Conservation (phyloP, 1,140 invertebrate genomes). For the Caerostris extrusa region DNA sequence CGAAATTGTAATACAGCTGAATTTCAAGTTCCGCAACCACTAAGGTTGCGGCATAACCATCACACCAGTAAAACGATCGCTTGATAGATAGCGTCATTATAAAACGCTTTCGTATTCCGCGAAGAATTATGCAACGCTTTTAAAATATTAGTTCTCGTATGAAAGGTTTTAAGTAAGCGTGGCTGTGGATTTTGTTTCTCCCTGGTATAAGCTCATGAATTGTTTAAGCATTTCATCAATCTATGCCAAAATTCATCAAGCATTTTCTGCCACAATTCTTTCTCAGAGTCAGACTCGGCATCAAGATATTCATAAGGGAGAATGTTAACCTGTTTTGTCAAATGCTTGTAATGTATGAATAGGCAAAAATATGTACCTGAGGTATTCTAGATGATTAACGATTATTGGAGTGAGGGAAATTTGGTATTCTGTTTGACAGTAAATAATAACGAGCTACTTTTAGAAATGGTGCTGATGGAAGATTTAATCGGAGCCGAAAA, state of each 20-base stretch:
- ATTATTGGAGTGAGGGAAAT: too few species aligned
- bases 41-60: not conserved
- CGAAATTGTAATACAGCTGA: not conserved
- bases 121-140: slow-evolving; percentile 30
- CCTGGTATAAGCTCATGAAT: not conserved
- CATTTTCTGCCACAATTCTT: not conserved
- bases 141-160: slow-evolving; percentile 60
- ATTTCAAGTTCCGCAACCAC: not conserved
- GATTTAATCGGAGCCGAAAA: too few species aligned
- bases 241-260: slow-evolving; percentile 9
- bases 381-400: too few species aligned
- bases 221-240: slow-evolving; percentile 17
- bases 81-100: slow-evolving; percentile 53
- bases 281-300: not conserved
- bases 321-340: too few species aligned
- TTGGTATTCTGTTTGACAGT: too few species aligned
- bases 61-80: not conserved
- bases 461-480: too few species aligned
- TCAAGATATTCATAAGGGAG: too few species aligned
- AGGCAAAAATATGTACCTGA: too few species aligned
- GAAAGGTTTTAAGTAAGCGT: slow-evolving; percentile 21
- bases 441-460: too few species aligned
- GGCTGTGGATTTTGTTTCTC: not conserved
- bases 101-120: slow-evolving; percentile 21
- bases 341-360: too few species aligned